Percentiles rank a stretch among this genome's conserved stretches.
These are phyloP conservation scores for Scytalopus superciliaris DNA, from an alignment of 2,113 vertebrate genomes.

Conservation along the genomic window DNA sequence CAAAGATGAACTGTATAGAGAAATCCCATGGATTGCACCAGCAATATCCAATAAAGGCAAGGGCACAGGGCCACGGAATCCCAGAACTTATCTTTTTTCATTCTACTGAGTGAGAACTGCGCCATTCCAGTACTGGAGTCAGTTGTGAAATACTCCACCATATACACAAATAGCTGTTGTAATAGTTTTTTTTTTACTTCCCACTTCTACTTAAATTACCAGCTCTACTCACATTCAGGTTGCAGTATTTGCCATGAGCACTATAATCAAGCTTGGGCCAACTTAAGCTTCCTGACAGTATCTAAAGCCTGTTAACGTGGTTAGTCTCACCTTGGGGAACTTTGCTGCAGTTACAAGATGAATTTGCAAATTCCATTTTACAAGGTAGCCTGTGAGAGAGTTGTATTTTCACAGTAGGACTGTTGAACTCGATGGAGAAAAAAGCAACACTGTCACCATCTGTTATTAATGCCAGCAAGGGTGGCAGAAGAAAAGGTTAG, in stretches of 20 bases:
- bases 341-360: not conserved
- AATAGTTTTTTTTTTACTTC: constrained; percentile 56
- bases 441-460: not conserved
- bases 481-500: not conserved
- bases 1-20: not conserved
- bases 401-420: not conserved
- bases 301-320: not conserved
- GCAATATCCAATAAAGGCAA: not conserved
- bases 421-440: not conserved
- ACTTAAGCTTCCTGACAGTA: not conserved
- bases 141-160: constrained; percentile 12
- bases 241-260: not conserved
- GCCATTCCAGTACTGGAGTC: not conserved
- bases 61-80: not conserved
- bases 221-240: not conserved
- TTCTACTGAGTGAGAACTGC: not conserved
- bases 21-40: not conserved
- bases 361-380: not conserved
- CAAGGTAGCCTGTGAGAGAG: not conserved
- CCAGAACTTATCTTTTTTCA: not conserved
- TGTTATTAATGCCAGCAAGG: not conserved
- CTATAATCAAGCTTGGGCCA: not conserved
- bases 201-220: constrained; percentile 13
- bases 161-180: not conserved
- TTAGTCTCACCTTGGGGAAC: not conserved